phyloP scores from a whole-genome alignment of 2,888 invertebrate genomes.

The Aspidiotus rigidus region DNA sequence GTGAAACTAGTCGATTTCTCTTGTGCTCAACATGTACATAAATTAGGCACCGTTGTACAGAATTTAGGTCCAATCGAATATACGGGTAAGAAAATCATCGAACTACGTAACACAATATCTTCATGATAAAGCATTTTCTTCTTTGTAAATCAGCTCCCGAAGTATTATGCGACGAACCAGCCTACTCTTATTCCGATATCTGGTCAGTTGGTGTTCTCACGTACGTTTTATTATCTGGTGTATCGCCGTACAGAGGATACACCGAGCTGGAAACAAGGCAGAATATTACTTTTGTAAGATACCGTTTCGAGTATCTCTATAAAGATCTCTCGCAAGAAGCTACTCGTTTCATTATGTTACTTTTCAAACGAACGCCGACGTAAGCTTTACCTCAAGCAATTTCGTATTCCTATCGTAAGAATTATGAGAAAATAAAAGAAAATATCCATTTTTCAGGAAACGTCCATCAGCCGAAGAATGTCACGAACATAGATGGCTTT shows the following conservation, averaged over 20 bases:
- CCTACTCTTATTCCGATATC: constrained; percentile 83
- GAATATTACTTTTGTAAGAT: constrained; percentile 84
- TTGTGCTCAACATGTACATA: constrained; percentile 69
- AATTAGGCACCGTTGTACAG: constrained; percentile 62
- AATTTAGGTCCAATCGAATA: constrained; percentile 34
- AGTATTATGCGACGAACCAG: constrained; percentile 74
- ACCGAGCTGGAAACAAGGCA: constrained; percentile 76
- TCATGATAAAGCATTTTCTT: not conserved
- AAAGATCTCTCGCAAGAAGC: constrained; percentile 90
- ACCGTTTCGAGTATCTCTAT: constrained; percentile 86
- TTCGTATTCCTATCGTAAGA: not conserved
- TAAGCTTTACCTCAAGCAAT: constrained; percentile 44
- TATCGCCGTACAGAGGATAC: constrained; percentile 77
- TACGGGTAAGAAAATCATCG: constrained; percentile 27
- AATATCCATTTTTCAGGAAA: constrained; percentile 55
- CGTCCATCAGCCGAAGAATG: constrained; percentile 90
- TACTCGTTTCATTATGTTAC: constrained; percentile 85
- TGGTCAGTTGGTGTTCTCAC: constrained; percentile 91
- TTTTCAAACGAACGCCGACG: constrained; percentile 89
- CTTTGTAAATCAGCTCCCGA: constrained; percentile 61
- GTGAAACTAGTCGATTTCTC: constrained; percentile 91
- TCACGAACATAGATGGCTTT: constrained; percentile 90
- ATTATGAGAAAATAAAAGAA: not conserved
- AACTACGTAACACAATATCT: too few species aligned
- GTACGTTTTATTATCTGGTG: constrained; percentile 86